Evolutionary conservation across 2,113 vertebrate species (phyloP), one percentile per base, ranked within the genome.

Genomic region (Hemicordylus capensis): DNA sequence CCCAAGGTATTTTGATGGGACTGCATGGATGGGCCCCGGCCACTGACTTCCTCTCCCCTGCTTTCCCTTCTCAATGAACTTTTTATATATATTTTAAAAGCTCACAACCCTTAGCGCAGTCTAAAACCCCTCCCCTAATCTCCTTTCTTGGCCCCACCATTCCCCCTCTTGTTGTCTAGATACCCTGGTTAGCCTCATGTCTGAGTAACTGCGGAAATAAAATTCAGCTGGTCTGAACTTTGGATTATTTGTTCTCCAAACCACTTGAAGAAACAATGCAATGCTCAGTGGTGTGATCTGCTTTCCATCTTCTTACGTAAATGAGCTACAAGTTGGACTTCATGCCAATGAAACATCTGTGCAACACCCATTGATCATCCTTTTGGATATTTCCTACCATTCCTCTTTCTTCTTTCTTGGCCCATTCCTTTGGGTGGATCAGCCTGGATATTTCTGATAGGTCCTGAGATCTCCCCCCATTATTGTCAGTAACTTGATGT

Each of bases 301-400:
- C 66, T 72, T 51, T 48, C 15, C 58, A 82, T 89, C 79, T 91
- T 93, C 85, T 42, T 83, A 85, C 82, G 91, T 84, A 89, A 91
- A 90, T 87, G 75, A 83, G 80, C 78, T 56, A 20, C 12, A 70
- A 79, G 88, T n/a, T n/a, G n/a, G 79, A 87, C 88, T 87, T 79
- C 80, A 80, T 86, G 89, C 84, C 67, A 80, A n/a, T 10, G 24
- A 73, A 85, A 80, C 76, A 85, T 85, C 84, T 85, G 84, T 61
- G 67, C 37, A 85, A 22, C 10, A 73, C 34, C 42, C 77, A 73
- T 63, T 89, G 91, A 92, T 89, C 94, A 61, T 89, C 69, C 88
- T 67, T 91, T 87, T 91, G 87, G 86, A 93, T 90, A 87, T 93
- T 93, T 85, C 54, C 64, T 61, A 72, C 31, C 42, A 48, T 70